phyloP scores from a whole-genome alignment of 2,797 vertebrate genomes.

The Rhinatrema bivittatum region DNA sequence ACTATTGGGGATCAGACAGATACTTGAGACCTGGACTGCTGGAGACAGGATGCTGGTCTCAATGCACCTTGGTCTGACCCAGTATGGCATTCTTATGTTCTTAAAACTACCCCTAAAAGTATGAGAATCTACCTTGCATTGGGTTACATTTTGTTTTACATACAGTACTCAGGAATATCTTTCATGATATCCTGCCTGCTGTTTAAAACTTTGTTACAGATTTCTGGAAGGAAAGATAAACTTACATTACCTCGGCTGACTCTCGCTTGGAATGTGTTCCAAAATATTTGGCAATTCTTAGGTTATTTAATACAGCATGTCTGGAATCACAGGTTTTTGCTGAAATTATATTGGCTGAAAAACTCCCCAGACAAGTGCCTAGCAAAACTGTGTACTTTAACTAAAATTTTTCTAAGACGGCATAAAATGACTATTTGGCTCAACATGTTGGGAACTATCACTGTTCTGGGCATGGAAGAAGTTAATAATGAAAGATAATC shows the following conservation, averaged over 20 bases:
- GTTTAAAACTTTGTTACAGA: conserved; percentile 6
- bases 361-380: conserved; percentile 36
- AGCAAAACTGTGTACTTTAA: conserved; percentile 41
- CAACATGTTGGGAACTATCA: no score
- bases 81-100: no score
- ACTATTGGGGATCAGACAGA: no score
- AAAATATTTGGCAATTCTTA: conserved; percentile 34
- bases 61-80: no score
- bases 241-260: conserved; percentile 48
- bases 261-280: conserved; percentile 39
- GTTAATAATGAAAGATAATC: no score
- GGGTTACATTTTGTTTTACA: no score
- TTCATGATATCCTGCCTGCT: conserved; percentile 20
- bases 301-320: conserved; percentile 46
- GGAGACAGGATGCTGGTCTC: no score
- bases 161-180: no score
- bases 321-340: conserved; percentile 39
- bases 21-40: no score
- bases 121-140: no score
- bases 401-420: conserved; percentile 22
- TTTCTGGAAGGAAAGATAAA: conserved; percentile 31
- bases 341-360: conserved; percentile 45
- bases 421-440: background rate
- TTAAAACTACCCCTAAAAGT: no score
- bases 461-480: no score